Conservation (phyloP, 2,888 invertebrate genomes). For the Malacosoma neustria region DNA sequence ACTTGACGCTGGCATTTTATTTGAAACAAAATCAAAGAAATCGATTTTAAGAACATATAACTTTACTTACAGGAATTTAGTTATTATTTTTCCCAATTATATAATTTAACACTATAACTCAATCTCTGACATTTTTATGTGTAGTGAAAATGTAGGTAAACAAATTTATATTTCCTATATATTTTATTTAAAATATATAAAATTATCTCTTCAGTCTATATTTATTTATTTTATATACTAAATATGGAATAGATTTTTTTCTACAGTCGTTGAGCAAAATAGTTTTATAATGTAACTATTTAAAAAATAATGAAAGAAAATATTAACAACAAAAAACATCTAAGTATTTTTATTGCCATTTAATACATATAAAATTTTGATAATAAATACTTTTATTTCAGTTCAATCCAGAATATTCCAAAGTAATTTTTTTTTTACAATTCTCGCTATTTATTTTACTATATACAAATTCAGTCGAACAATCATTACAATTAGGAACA, state of each 20-base stretch:
- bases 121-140: too few species aligned
- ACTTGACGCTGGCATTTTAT: too few species aligned
- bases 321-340: not conserved
- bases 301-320: not conserved
- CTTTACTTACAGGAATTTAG: too few species aligned
- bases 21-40: too few species aligned
- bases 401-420: not conserved
- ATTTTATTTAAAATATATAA: not conserved
- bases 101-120: too few species aligned
- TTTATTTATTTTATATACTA: conserved; percentile 6
- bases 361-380: not conserved
- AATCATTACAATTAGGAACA: conserved; percentile 21
- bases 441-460: conserved; percentile 18
- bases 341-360: too few species aligned
- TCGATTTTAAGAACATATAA: too few species aligned
- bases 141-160: too few species aligned
- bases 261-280: not conserved
- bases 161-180: too few species aligned
- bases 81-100: too few species aligned
- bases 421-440: conserved; percentile 7
- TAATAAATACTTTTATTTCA: not conserved
- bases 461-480: conserved; percentile 36
- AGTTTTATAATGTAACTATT: not conserved
- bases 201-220: not conserved
- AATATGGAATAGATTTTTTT: conserved; percentile 6